Conservation (phyloP, 2,113 vertebrate genomes). For the Ornithorhynchus anatinus region DNA sequence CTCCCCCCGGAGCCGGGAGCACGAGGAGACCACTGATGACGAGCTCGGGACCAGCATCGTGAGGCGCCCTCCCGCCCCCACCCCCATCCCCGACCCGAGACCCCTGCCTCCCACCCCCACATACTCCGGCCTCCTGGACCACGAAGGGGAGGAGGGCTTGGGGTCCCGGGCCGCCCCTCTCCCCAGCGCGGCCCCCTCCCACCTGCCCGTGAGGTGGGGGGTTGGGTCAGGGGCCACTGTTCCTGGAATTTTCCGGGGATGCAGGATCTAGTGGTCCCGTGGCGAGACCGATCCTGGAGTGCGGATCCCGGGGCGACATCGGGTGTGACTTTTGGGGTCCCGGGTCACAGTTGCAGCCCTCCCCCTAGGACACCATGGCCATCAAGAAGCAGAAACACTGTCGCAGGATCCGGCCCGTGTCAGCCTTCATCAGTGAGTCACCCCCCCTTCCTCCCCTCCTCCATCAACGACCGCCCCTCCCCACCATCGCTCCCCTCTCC, state of each 20-base stretch:
- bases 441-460: background rate
- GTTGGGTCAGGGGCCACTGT: no score
- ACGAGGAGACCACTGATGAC: constrained; percentile 59
- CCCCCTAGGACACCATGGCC: constrained; percentile 85
- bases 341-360: background rate
- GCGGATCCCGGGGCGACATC: background rate
- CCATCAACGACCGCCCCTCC: background rate
- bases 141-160: no score
- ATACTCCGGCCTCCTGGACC: background rate
- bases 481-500: background rate
- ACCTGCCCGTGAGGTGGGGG: background rate
- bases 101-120: background rate
- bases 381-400: constrained; percentile 87
- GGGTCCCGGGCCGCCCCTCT: background rate
- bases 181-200: background rate
- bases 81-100: background rate
- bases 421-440: constrained; percentile 86
- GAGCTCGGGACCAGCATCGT: constrained; percentile 66
- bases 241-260: no score
- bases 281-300: background rate
- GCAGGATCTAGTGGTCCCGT: background rate
- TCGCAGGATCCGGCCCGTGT: constrained; percentile 85
- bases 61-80: background rate
- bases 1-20: constrained; percentile 31
- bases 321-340: background rate